Percentiles rank a stretch among this genome's conserved stretches.
Conservation (phyloP, 2,888 invertebrate species). For the Pinctada fucata region DNA sequence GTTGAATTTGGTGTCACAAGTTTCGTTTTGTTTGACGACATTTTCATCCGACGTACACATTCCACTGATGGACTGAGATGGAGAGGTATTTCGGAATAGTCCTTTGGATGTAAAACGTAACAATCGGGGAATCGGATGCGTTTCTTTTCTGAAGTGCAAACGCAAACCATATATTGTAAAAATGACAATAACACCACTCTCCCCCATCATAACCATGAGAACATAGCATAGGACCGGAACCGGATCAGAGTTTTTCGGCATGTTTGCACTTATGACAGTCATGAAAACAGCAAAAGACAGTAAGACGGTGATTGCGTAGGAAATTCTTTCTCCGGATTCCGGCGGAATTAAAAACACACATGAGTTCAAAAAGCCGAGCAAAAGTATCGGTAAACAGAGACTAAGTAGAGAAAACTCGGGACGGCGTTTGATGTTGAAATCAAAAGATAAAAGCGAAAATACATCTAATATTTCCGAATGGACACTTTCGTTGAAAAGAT, state of each 20-base stretch:
- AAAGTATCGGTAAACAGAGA: conserved; percentile 9
- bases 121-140: no score
- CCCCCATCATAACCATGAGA: conserved; percentile 20
- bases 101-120: no score
- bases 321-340: conserved; percentile 17
- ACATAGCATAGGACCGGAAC: conserved; percentile 25
- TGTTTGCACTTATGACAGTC: conserved; percentile 10
- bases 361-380: conserved; percentile 12
- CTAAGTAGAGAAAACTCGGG: conserved; percentile 11
- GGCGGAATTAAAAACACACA: conserved; percentile 10
- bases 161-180: conserved; percentile 19
- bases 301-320: conserved; percentile 14
- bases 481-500: conserved; percentile 3
- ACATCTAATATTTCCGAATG: conserved; percentile 13
- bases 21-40: no score
- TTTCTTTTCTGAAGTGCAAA: conserved; percentile 1
- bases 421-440: conserved; percentile 1
- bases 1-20: no score
- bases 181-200: conserved; percentile 28
- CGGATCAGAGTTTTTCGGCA: conserved; percentile 17
- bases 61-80: no score
- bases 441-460: conserved; percentile 20
- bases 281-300: conserved; percentile 23
- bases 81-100: no score
- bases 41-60: no score